phyloP scores from a whole-genome alignment of 1,140 invertebrate genomes.

The Drosophila equinoxialis region DNA sequence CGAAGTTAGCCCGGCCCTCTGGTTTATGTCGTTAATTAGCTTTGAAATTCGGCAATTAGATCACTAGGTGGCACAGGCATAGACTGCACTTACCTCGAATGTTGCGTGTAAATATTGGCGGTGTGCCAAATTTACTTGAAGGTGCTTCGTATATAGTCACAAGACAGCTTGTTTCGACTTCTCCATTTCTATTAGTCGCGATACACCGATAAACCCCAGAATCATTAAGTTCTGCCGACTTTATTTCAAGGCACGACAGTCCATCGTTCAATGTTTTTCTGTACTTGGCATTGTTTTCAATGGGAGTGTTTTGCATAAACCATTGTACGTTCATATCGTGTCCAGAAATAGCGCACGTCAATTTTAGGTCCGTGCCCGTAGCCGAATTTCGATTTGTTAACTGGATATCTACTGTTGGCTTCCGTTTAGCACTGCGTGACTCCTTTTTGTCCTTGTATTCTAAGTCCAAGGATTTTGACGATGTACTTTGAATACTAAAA shows the following conservation, averaged over 20 bases:
- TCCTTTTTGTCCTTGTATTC: conserved; percentile 73
- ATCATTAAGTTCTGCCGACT: conserved; percentile 67
- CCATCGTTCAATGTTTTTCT: conserved; percentile 84
- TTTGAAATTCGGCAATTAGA: conserved; percentile 52
- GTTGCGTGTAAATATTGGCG: conserved; percentile 83
- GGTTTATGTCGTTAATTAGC: conserved; percentile 52
- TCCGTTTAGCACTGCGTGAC: conserved; percentile 84
- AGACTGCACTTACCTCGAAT: conserved; percentile 77
- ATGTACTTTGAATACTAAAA: conserved; percentile 24
- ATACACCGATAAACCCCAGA: conserved; percentile 80
- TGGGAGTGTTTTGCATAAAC: conserved; percentile 89
- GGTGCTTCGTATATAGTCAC: conserved; percentile 82
- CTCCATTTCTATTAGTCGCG: conserved; percentile 81
- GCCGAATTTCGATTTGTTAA: conserved; percentile 90
- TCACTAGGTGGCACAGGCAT: conserved; percentile 48
- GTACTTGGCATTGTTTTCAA: conserved; percentile 71
- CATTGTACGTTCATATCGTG: conserved; percentile 91
- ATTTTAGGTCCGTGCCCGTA: conserved; percentile 88
- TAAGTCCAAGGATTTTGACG: conserved; percentile 52
- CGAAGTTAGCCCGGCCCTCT: too few species aligned
- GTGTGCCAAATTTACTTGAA: conserved; percentile 80
- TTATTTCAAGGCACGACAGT: conserved; percentile 86
- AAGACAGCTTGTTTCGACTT: conserved; percentile 82
- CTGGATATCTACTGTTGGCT: conserved; percentile 91
- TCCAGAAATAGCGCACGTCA: conserved; percentile 93